Percentiles rank a stretch among this genome's conserved stretches.
phyloP scores from a whole-genome alignment of 2,888 invertebrate genomes.

The Piscicola geometra region DNA sequence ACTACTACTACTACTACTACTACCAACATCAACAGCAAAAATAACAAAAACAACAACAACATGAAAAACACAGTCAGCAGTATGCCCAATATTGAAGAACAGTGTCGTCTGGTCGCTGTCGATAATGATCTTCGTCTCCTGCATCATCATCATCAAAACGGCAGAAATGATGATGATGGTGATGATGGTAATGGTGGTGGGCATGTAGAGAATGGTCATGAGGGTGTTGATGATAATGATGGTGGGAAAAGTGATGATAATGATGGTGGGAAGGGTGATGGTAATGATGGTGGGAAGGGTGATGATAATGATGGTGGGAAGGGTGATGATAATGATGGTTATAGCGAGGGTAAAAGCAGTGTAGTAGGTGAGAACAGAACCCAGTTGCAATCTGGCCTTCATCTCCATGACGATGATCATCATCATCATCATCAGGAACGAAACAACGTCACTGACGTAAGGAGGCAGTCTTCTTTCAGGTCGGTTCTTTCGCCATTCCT shows the following conservation, averaged over 20 bases:
- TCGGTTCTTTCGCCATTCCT: not conserved
- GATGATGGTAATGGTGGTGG: not conserved
- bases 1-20: not conserved
- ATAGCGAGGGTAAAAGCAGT: not conserved
- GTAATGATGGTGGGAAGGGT: not conserved
- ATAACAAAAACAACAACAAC: slow-evolving; percentile 1
- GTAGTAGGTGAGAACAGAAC: no score
- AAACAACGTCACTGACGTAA: not conserved
- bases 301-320: not conserved
- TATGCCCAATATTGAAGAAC: not conserved
- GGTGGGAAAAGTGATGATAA: not conserved
- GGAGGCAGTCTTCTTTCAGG: not conserved
- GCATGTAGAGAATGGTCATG: not conserved
- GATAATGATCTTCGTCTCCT: not conserved
- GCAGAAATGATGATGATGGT: not conserved
- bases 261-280: not conserved
- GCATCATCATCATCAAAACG: not conserved
- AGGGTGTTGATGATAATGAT: not conserved
- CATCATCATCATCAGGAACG: no score
- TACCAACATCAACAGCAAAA: slow-evolving; percentile 4
- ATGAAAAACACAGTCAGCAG: not conserved
- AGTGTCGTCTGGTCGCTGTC: not conserved
- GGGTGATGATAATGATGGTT: not conserved
- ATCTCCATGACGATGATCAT: no score
- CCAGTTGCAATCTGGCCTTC: no score